These are phyloP conservation scores for Conistra vaccinii DNA, from an alignment of 2,888 invertebrate species.

Conservation along the genomic window DNA sequence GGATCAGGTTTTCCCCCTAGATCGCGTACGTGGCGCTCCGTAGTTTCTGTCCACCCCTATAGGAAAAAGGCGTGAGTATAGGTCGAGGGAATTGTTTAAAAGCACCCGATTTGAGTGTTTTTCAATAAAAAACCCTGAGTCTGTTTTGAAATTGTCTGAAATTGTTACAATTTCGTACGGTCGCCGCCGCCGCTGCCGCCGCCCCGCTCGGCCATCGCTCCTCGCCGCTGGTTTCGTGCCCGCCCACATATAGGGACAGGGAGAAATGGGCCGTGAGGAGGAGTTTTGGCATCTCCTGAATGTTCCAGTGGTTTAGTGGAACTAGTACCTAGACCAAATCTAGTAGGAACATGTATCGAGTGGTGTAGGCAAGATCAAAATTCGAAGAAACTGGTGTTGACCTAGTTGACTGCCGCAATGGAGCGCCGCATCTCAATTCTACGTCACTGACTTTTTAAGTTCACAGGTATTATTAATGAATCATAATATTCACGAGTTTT, in stretches of 20 bases:
- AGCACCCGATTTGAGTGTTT: not conserved
- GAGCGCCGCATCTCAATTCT: conserved; percentile 9
- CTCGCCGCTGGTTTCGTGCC: too few species aligned
- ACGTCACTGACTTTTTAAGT: conserved; percentile 5
- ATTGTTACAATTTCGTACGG: too few species aligned
- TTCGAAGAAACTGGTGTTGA: not conserved
- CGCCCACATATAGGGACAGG: too few species aligned
- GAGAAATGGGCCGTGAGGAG: too few species aligned
- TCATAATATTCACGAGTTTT: conserved; percentile 43
- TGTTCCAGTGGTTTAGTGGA: not conserved
- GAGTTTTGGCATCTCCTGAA: not conserved
- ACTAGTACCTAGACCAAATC: not conserved
- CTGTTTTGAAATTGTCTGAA: too few species aligned
- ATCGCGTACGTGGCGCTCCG: not conserved
- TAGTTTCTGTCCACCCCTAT: not conserved
- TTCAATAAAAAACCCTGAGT: not conserved
- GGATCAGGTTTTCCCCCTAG: not conserved
- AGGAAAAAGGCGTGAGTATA: not conserved
- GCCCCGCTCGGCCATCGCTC: too few species aligned
- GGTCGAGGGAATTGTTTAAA: not conserved
- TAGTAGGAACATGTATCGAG: not conserved
- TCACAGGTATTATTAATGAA: conserved; percentile 18
- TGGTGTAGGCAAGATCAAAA: not conserved
- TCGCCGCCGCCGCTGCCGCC: too few species aligned
- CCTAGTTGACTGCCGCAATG: not conserved